These are phyloP conservation scores for Dicentrarchus labrax DNA, from an alignment of 2,113 vertebrate genomes.

Conservation along the genomic window DNA sequence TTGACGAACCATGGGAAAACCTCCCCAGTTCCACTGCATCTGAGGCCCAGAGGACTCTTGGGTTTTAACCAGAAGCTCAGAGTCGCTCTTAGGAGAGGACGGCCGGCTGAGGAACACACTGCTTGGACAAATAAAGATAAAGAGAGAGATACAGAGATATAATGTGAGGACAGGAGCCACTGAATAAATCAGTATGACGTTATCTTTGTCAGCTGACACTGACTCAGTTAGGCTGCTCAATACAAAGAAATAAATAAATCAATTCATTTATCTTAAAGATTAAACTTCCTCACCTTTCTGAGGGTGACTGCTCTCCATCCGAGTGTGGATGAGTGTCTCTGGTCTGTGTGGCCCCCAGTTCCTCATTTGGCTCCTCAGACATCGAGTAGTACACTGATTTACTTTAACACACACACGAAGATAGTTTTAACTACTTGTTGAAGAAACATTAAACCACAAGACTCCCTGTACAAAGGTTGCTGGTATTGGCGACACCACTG, in stretches of 20 bases:
- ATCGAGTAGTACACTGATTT: conserved; percentile 85
- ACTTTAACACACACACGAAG: conserved; percentile 63
- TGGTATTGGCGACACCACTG: neutral
- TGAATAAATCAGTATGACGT: neutral
- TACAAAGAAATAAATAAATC: neutral
- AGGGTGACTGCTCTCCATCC: conserved; percentile 84
- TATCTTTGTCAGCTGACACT: neutral
- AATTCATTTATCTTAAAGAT: neutral
- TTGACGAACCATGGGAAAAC: conserved; percentile 88
- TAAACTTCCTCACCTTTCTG: conserved; percentile 80
- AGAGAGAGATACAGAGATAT: too few relatives aligned
- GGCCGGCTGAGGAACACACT: conserved; percentile 77
- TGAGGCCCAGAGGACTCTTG: conserved; percentile 84
- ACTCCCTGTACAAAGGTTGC: neutral
- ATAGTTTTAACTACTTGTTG: neutral
- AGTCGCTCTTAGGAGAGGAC: conserved; percentile 92
- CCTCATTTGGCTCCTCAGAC: conserved; percentile 77
- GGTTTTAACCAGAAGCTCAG: conserved; percentile 88
- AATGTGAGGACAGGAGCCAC: neutral
- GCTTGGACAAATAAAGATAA: conserved; percentile 3
- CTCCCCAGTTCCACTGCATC: conserved; percentile 95
- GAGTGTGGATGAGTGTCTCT: conserved; percentile 84
- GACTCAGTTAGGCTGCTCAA: neutral
- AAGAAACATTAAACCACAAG: neutral
- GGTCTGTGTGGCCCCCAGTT: neutral